phyloP scores from a whole-genome alignment of 2,113 vertebrate genomes.

The Thunnus thynnus region DNA sequence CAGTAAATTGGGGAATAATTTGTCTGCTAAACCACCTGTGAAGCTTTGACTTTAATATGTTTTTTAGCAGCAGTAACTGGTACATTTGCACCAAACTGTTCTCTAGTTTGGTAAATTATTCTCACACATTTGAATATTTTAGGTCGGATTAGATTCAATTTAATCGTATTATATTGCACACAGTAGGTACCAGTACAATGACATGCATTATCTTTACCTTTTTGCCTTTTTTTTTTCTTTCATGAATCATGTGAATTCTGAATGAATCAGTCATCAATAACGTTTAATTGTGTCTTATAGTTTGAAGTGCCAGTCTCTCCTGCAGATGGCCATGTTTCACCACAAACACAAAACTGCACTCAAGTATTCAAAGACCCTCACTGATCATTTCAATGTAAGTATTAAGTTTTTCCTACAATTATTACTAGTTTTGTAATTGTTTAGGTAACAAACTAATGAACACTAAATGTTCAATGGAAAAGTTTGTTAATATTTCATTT shows the following conservation, averaged over 20 bases:
- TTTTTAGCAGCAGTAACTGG: too few relatives aligned
- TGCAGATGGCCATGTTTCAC: conserved; percentile 95
- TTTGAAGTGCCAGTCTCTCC: conserved; percentile 93
- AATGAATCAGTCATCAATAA: neutral
- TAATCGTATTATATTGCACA: too few relatives aligned
- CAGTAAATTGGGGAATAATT: too few relatives aligned
- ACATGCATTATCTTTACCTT: too few relatives aligned
- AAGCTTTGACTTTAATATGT: too few relatives aligned
- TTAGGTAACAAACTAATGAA: neutral
- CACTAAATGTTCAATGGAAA: neutral
- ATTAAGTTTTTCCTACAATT: fast-evolving
- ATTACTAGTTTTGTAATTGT: neutral
- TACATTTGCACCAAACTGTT: too few relatives aligned
- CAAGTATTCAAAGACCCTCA: conserved; percentile 93
- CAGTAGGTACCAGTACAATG: too few relatives aligned
- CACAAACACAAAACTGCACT: conserved; percentile 91
- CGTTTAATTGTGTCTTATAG: conserved; percentile 75
- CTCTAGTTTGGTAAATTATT: neutral
- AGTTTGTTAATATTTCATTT: conserved; percentile 6
- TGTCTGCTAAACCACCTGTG: too few relatives aligned
- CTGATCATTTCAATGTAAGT: conserved; percentile 92
- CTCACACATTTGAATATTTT: too few relatives aligned
- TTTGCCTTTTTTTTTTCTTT: neutral
- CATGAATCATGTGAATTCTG: neutral
- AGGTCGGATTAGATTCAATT: too few relatives aligned